phyloP scores from a whole-genome alignment of 2,888 invertebrate genomes.

The Idaea aversata region DNA sequence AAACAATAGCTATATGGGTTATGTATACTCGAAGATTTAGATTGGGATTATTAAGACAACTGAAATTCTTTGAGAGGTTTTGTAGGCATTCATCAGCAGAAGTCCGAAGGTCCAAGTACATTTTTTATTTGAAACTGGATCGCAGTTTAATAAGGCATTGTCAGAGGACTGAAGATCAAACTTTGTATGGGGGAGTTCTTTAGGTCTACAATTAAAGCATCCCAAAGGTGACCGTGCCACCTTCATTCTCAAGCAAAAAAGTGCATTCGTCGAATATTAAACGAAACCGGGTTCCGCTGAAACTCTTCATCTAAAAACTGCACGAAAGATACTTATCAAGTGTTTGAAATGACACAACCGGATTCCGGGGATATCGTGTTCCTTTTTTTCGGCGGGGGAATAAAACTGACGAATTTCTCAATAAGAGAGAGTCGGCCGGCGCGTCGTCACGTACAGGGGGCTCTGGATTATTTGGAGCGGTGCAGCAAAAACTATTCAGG shows the following conservation, averaged over 20 bases:
- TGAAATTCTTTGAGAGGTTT: constrained; percentile 19
- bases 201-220: constrained; percentile 72
- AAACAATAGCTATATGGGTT: constrained; percentile 10
- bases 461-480: constrained; percentile 74
- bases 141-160: constrained; percentile 58
- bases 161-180: constrained; percentile 36
- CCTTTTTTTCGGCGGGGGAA: constrained; percentile 59
- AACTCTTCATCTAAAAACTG: constrained; percentile 68
- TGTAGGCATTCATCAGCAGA: constrained; percentile 24
- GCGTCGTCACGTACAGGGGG: constrained; percentile 72
- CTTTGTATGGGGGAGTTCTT: constrained; percentile 63
- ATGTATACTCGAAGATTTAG: constrained; percentile 23
- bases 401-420: constrained; percentile 81
- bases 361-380: constrained; percentile 67
- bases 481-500: constrained; percentile 79
- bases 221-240: constrained; percentile 75
- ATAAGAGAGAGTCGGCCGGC: constrained; percentile 77
- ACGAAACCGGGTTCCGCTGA: constrained; percentile 68
- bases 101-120: constrained; percentile 17
- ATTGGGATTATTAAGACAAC: constrained; percentile 18
- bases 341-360: constrained; percentile 81
- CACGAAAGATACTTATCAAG: constrained; percentile 77
- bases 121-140: constrained; percentile 43
- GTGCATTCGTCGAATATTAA: constrained; percentile 70
- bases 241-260: constrained; percentile 62